Conservation (phyloP, 2,797 vertebrate genomes). For the Epinephelus malabaricus region DNA sequence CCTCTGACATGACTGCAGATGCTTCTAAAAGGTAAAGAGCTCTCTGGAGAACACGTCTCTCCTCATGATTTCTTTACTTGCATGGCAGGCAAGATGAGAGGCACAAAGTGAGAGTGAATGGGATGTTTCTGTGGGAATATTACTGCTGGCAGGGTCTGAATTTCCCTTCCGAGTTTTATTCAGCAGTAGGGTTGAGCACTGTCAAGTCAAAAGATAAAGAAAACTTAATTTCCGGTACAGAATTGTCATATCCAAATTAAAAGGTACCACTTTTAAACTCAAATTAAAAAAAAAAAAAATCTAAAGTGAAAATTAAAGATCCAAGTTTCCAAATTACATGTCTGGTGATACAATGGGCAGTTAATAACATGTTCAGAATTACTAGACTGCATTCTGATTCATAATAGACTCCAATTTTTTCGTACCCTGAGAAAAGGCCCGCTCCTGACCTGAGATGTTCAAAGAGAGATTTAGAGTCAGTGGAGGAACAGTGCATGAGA, state of each 20-base stretch:
- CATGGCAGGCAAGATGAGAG: conserved; percentile 22
- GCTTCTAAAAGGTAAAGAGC: conserved; percentile 31
- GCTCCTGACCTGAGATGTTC: conserved; percentile 71
- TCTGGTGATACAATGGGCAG: conserved; percentile 63
- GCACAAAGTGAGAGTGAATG: conserved; percentile 24
- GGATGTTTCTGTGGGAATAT: conserved; percentile 27
- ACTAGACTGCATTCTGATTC: conserved; percentile 60
- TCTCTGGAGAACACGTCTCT: conserved; percentile 27
- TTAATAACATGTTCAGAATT: conserved; percentile 73
- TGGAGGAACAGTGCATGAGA: conserved; percentile 67
- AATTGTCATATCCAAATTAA: conserved; percentile 67
- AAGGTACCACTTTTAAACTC: conserved; percentile 54
- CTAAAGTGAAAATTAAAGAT: conserved; percentile 69
- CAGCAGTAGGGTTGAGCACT: conserved; percentile 17
- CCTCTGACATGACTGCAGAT: conserved; percentile 32
- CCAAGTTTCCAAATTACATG: conserved; percentile 57
- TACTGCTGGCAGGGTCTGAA: conserved; percentile 26
- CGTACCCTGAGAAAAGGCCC: conserved; percentile 34
- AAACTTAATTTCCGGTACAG: conserved; percentile 66
- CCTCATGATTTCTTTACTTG: conserved; percentile 39
- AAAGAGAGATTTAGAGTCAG: conserved; percentile 63
- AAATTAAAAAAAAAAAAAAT: conserved; percentile 31
- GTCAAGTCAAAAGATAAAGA: conserved; percentile 66
- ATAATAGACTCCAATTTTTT: conserved; percentile 59
- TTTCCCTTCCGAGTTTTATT: conserved; percentile 27